These are phyloP conservation scores for Coremacera marginata DNA, from an alignment of 2,888 invertebrate species.

Conservation along the genomic window DNA sequence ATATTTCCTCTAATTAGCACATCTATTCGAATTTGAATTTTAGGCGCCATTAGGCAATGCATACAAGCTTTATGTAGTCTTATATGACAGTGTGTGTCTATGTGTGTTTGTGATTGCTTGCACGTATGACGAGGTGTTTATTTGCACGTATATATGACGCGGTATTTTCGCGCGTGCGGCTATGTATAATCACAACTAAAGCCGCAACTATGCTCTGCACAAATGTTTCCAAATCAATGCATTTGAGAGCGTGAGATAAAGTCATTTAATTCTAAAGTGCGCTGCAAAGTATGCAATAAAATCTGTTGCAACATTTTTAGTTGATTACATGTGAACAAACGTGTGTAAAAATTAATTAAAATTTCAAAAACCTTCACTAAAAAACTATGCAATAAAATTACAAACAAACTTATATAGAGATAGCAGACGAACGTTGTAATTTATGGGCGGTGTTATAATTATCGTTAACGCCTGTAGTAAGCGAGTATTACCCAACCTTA, in stretches of 20 bases:
- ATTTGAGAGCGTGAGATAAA: background rate
- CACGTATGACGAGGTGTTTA: conserved; percentile 5
- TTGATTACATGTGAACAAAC: no score
- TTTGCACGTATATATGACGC: background rate
- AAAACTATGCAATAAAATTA: no score
- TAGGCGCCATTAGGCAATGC: background rate
- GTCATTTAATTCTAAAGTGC: background rate
- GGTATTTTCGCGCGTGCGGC: background rate
- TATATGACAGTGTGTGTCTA: background rate
- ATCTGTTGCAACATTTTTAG: background rate
- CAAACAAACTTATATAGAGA: no score
- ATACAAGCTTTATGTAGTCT: no score
- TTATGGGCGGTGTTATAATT: no score
- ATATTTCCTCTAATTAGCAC: conserved; percentile 14
- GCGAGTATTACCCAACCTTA: no score
- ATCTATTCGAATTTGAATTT: conserved; percentile 1
- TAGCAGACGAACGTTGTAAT: no score
- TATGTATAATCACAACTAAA: conserved; percentile 2
- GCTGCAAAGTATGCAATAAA: conserved; percentile 5
- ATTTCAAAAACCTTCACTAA: no score
- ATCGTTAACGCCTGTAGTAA: no score
- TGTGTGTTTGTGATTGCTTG: background rate
- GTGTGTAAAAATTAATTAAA: no score
- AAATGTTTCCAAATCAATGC: conserved; percentile 5
- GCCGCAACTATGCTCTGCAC: background rate